Base-by-base conservation (phyloP, 1,140 invertebrate genomes). In the Phortica variegata region DNA sequence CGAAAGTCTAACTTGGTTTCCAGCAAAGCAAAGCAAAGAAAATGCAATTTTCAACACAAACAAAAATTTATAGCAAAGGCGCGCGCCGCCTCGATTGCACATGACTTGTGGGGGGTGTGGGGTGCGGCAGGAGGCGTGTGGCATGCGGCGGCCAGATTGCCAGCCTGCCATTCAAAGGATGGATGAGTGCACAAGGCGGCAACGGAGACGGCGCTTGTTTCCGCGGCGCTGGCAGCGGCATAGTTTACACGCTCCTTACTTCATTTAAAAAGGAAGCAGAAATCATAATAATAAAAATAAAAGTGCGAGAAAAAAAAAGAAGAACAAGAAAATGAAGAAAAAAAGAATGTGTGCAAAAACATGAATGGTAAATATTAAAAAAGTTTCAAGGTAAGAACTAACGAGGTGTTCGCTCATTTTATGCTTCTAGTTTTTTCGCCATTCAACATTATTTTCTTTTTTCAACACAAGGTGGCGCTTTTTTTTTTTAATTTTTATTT, bases 301-400 rank as follows among this genome's bases (percentile, higher is more conserved):
- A 53, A n/a, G n/a, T n/a, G n/a, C n/a, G n/a, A n/a, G n/a, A n/a
- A n/a, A n/a, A n/a, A n/a, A 53, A 47, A 56, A 47, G 45, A 41
- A 7, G 36, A 21, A 41, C 29, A 18, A 16, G 43, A n/a, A n/a
- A n/a, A n/a, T n/a, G n/a, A n/a, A n/a, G 31, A 18, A 56, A 51
- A 55, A 47, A 40, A 21, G 39, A 50, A 43, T 49, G 56, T 49
- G 63, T 66, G 62, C 63, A 66, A 66, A n/a, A 68, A 66, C 68
- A 68, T 66, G 60, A 68, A 66, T 66, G 62, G n/a, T 68, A 68
- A 66, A 66, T 66, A 66, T 66, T 66, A 66, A 66, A 66, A 66
- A 66, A 66, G 62, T 66, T 66, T 68, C 53, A 56, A 62, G 63
- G 65, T 54, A 54, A 42, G 62, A 68, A 60, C 62, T 66, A 66